A percentile compares a stretch with the other conserved stretches of the same genome.
These are phyloP conservation scores for Sylvia borin DNA, from an alignment of 2,797 vertebrate genomes.

Conservation along the genomic window DNA sequence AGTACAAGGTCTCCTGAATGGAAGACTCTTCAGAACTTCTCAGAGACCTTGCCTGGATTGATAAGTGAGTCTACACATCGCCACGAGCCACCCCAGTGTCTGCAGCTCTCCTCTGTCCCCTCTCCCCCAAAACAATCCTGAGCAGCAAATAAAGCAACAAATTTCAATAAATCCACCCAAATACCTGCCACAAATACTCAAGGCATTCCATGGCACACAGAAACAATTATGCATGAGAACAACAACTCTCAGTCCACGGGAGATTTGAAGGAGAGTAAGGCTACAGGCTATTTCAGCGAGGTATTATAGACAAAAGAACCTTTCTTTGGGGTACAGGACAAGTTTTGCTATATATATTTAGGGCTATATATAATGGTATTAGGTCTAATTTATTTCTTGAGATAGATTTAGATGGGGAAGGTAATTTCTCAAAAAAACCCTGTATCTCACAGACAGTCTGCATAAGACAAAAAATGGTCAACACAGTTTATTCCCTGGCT, in stretches of 20 bases:
- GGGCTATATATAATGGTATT: no score
- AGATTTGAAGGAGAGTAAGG: background rate
- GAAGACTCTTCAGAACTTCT: background rate
- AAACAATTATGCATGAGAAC: background rate
- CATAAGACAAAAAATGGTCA: rapidly evolving
- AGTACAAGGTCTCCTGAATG: background rate
- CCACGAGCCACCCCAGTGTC: rapidly evolving
- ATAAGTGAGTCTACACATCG: background rate
- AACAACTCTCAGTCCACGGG: background rate
- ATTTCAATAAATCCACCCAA: background rate
- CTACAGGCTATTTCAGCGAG: background rate
- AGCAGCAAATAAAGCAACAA: background rate
- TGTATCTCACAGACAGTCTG: background rate
- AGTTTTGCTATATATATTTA: background rate
- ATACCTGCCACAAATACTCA: background rate
- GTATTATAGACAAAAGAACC: background rate
- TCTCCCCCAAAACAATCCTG: background rate
- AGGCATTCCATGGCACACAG: rapidly evolving
- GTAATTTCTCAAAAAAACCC: background rate
- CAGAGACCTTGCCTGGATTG: background rate
- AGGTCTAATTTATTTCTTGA: background rate
- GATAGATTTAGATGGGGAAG: background rate
- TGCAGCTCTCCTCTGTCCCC: background rate
- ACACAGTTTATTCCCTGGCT: background rate
- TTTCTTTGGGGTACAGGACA: background rate